Conservation (phyloP, 2,113 vertebrate species). For the Nettapus auritus region DNA sequence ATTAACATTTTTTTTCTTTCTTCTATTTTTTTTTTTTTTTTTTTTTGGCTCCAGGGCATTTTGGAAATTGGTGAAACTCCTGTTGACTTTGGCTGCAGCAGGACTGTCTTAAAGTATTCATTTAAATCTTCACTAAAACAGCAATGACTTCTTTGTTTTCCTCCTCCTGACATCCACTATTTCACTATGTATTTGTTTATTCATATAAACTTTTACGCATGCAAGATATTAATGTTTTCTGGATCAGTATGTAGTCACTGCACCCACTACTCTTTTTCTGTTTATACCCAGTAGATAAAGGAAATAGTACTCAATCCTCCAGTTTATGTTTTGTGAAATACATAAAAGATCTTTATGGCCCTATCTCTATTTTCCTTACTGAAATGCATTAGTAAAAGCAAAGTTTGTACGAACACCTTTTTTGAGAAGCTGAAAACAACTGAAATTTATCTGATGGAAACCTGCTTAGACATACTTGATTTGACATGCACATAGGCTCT, state of each 20-base stretch:
- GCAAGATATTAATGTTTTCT: not conserved
- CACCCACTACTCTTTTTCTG: constrained; percentile 23
- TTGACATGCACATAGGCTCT: constrained; percentile 61
- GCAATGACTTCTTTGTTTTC: not conserved
- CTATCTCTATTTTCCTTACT: constrained; percentile 68
- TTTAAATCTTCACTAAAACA: not conserved
- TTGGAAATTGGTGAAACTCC: not conserved
- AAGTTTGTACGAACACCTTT: constrained; percentile 50
- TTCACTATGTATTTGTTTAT: not conserved
- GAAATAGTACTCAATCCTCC: constrained; percentile 30
- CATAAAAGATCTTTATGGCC: constrained; percentile 61
- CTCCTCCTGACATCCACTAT: not conserved
- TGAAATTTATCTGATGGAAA: constrained; percentile 74
- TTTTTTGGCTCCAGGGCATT: not conserved
- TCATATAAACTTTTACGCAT: not conserved
- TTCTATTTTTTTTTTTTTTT: not conserved
- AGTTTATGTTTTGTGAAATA: constrained; percentile 59
- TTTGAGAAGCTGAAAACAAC: constrained; percentile 61
- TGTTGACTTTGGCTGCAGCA: not conserved
- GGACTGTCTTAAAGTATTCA: not conserved
- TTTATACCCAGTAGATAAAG: not conserved
- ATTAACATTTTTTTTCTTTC: not conserved
- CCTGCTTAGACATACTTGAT: constrained; percentile 71
- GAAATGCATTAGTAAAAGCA: constrained; percentile 67
- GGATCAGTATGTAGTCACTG: not conserved